Evolutionary conservation across 2,888 invertebrate species (phyloP).

Genomic region (Drosophila pegasa): DNA sequence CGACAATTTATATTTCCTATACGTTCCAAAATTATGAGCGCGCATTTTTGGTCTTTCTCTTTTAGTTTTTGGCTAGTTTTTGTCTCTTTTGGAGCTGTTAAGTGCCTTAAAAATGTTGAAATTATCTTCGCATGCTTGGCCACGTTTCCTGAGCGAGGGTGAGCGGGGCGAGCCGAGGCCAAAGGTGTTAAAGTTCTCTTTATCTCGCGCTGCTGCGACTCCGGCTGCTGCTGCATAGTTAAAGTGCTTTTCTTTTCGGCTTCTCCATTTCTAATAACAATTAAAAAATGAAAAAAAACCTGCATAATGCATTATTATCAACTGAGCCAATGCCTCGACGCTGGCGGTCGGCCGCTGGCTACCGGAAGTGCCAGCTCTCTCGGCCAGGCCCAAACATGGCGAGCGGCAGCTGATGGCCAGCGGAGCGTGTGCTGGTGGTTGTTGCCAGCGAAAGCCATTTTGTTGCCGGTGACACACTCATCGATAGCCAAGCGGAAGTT

Average conservation of each 20-base stretch:
- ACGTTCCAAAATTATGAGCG: slow-evolving; percentile 57
- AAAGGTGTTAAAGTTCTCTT: slow-evolving; percentile 70
- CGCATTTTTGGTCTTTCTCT: slow-evolving; percentile 48
- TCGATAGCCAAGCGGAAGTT: slow-evolving; percentile 18
- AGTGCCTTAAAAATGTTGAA: slow-evolving; percentile 71
- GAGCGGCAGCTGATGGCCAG: slow-evolving; percentile 36
- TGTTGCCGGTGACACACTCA: slow-evolving; percentile 27
- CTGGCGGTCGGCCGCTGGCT: slow-evolving; percentile 63
- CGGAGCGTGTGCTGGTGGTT: slow-evolving; percentile 48
- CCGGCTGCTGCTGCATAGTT: slow-evolving; percentile 37
- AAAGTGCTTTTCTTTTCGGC: slow-evolving; percentile 48
- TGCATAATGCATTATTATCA: slow-evolving; percentile 75
- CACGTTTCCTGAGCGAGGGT: slow-evolving; percentile 47
- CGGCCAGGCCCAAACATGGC: slow-evolving; percentile 51
- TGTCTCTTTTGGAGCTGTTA: slow-evolving; percentile 51
- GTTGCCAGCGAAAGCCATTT: slow-evolving; percentile 46
- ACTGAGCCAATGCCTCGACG: slow-evolving; percentile 39
- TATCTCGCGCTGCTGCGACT: slow-evolving; percentile 37
- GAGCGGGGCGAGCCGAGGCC: slow-evolving; percentile 13
- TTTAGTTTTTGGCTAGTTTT: slow-evolving; percentile 14
- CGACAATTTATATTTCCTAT: slow-evolving; percentile 74
- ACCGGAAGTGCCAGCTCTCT: slow-evolving; percentile 59
- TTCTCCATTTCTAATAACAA: slow-evolving; percentile 54
- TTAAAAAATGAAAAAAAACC: slow-evolving; percentile 67
- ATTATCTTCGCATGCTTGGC: slow-evolving; percentile 72